phyloP scores from a whole-genome alignment of 2,113 vertebrate species.

The Dermatemys mawii region DNA sequence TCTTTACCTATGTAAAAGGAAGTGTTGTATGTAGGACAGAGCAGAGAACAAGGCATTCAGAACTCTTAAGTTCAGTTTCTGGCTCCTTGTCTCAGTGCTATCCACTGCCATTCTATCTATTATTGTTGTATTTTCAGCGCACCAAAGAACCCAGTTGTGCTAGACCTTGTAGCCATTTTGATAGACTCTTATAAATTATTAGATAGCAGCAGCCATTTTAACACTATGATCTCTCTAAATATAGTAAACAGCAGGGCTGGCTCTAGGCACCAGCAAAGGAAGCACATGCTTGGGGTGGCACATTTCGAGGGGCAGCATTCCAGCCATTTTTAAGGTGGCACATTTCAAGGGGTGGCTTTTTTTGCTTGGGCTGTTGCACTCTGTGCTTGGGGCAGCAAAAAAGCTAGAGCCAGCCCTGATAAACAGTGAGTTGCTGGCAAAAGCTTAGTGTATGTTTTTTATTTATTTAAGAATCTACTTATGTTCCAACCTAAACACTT shows the following conservation, averaged over 20 bases:
- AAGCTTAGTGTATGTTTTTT: not conserved
- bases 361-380: too few relatives aligned
- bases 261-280: too few relatives aligned
- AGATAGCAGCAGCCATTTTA: constrained; percentile 16
- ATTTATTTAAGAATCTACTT: not conserved
- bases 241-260: too few relatives aligned
- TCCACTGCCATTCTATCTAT: fast-evolving
- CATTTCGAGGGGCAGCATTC: too few relatives aligned
- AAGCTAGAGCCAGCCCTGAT: too few relatives aligned
- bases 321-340: too few relatives aligned
- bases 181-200: not conserved
- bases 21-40: constrained; percentile 6
- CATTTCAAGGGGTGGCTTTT: too few relatives aligned
- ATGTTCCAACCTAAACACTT: not conserved
- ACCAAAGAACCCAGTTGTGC: not conserved
- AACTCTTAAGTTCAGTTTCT: not conserved
- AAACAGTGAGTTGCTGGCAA: not conserved
- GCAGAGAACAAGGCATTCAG: constrained; percentile 3
- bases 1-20: constrained; percentile 38
- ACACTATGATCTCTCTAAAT: not conserved
- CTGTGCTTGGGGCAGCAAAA: too few relatives aligned
- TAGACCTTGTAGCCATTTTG: not conserved
- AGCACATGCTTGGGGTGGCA: too few relatives aligned
- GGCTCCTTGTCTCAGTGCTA: not conserved
- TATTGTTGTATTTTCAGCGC: not conserved